Percentiles rank a stretch among this genome's conserved stretches.
Conservation (phyloP, 2,113 vertebrate species). For the Leptocoma aspasia region DNA sequence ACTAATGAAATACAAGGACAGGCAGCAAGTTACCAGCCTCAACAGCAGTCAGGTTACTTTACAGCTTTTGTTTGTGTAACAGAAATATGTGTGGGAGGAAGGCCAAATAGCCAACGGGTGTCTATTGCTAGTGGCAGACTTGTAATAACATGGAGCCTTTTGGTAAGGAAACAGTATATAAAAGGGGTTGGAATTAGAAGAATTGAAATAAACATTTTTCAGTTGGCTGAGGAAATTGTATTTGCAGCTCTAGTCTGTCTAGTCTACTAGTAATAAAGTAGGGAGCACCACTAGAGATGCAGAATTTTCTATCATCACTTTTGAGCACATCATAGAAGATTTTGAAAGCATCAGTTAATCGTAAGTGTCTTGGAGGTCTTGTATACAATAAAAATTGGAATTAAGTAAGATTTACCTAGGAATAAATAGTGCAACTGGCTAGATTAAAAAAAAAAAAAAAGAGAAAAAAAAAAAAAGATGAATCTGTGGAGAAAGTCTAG, state of each 20-base stretch:
- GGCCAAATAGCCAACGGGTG: not conserved
- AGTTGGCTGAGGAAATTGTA: not conserved
- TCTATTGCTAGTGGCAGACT: not conserved
- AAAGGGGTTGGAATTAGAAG: not conserved
- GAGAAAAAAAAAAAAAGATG: fast-evolving
- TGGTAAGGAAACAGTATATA: not conserved
- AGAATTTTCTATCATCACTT: not conserved
- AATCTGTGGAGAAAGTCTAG: not conserved
- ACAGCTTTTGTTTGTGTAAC: not conserved
- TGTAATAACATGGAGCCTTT: not conserved
- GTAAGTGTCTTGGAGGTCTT: not conserved
- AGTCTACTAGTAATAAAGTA: not conserved
- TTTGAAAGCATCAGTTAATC: not conserved
- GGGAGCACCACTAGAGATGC: not conserved
- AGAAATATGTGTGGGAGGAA: not conserved
- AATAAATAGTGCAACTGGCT: not conserved
- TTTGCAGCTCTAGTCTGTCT: not conserved
- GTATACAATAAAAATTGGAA: not conserved
- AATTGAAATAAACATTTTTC: not conserved
- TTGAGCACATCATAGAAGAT: not conserved
- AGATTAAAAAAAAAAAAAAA: not conserved
- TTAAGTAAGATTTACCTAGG: not conserved
- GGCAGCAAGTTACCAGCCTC: not conserved
- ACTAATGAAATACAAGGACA: not conserved
- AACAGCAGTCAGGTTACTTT: not conserved